Base-by-base conservation (phyloP, 2,113 vertebrate species). In the Meleagris gallopavo region DNA sequence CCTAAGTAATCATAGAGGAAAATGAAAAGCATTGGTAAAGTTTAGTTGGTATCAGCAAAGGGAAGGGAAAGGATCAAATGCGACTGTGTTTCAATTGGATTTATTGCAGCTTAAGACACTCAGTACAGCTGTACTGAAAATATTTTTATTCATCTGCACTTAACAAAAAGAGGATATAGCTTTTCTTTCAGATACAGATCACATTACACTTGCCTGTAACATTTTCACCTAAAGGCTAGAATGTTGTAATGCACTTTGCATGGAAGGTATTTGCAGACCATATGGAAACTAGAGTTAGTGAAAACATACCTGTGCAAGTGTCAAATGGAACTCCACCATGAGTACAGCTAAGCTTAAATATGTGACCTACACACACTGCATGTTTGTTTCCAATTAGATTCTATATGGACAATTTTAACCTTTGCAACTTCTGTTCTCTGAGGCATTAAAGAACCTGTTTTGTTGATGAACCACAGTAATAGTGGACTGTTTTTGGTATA, bases 161-260 rank as follows among this genome's bases (percentile, higher is more conserved):
- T 83, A 43, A 90, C 75, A 78, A 83, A 78, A 78, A 69, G 83
- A 94, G 70, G 76, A 88, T 86, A 83, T 75, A 86, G 52, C 73
- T 92, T 81, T 92, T 77, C 88, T 78, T 92, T 90, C 0, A 0
- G 67, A 75, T 82, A 62, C 15, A 77, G 70, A 93, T 94, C 90
- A 84, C 52, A 83, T 96, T 86, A 92, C 88, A 65, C 61, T 92
- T 81, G 81, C 81, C 81, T 71, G 48, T 75, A 95, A 94, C 92
- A 94, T 90, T 96, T 93, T 95, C 90, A 89, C 92, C 88, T 92
- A 96, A 93, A 90, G 88, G 76, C 86, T 92, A 93, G 83, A 84
- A 90, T 65, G 77, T 45, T 86, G 88, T 90, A 93, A 94, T 88
- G 80, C 61, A 57, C 65, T 92, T 93, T 92, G 64, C 80, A 78